phyloP scores from a whole-genome alignment of 2,797 vertebrate species.

The Poecilia picta region DNA sequence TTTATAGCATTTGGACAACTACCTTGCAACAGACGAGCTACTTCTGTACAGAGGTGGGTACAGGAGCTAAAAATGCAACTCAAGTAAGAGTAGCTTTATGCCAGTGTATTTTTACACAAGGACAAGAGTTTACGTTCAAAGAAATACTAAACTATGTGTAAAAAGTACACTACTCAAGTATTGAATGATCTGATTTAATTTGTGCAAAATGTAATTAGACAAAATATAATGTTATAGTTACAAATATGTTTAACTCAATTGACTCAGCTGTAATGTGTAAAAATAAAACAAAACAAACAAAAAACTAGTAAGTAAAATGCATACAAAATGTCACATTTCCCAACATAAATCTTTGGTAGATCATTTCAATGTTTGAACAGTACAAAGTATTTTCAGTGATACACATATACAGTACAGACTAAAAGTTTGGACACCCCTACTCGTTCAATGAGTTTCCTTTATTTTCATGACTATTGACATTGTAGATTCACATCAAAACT shows the following conservation, averaged over 20 bases:
- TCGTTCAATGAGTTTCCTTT: too few species aligned
- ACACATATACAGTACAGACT: too few species aligned
- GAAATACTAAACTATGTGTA: neutral
- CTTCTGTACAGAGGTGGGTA: neutral
- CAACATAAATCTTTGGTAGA: neutral
- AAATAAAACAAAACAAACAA: neutral
- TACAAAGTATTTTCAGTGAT: neutral
- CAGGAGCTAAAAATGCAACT: neutral
- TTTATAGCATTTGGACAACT: neutral
- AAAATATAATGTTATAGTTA: neutral
- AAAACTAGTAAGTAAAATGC: neutral
- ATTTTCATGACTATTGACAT: too few species aligned
- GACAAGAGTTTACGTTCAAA: neutral
- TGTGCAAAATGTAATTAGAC: neutral
- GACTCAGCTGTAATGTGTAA: neutral
- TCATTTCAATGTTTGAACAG: neutral
- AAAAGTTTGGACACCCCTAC: too few species aligned
- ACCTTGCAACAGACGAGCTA: neutral
- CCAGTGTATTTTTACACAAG: neutral
- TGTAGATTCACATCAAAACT: too few species aligned
- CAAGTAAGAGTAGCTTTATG: neutral
- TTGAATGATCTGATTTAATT: neutral
- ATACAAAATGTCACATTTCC: neutral
- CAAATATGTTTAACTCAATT: neutral
- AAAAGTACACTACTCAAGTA: neutral